Percentiles rank a stretch among this genome's conserved stretches.
phyloP scores from a whole-genome alignment of 2,888 invertebrate genomes.

The Synergus umbraculus region DNA sequence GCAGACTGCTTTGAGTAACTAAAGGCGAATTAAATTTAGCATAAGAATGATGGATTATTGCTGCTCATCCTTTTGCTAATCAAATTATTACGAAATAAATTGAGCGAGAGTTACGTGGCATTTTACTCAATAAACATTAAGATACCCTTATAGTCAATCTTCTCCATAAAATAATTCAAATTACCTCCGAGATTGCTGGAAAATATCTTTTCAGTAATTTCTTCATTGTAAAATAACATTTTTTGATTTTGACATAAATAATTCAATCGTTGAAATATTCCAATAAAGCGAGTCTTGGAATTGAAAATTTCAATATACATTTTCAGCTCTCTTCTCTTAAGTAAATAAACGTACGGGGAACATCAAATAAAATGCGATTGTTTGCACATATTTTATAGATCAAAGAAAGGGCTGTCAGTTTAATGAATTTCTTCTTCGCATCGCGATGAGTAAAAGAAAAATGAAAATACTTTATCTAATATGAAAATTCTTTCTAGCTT shows the following conservation, averaged over 20 bases:
- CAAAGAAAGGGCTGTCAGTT: neutral
- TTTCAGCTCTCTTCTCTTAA: neutral
- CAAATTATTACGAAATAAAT: neutral
- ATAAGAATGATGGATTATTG: constrained; percentile 25
- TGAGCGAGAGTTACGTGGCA: neutral
- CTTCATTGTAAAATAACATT: neutral
- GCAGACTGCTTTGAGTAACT: constrained; percentile 13
- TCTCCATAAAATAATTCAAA: too few species aligned
- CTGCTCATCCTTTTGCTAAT: constrained; percentile 17
- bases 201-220: too few species aligned
- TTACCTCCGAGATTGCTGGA: too few species aligned
- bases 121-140: neutral
- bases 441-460: neutral
- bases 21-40: constrained; percentile 15
- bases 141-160: neutral
- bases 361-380: neutral
- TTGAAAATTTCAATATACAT: constrained; percentile 21
- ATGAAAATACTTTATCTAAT: neutral
- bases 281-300: neutral
- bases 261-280: neutral
- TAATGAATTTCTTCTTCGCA: neutral
- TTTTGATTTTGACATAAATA: neutral
- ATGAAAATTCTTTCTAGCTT: neutral
- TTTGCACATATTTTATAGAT: neutral
- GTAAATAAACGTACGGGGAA: neutral